Conservation (phyloP, 1,140 invertebrate species). For the Drosophila nasuta region DNA sequence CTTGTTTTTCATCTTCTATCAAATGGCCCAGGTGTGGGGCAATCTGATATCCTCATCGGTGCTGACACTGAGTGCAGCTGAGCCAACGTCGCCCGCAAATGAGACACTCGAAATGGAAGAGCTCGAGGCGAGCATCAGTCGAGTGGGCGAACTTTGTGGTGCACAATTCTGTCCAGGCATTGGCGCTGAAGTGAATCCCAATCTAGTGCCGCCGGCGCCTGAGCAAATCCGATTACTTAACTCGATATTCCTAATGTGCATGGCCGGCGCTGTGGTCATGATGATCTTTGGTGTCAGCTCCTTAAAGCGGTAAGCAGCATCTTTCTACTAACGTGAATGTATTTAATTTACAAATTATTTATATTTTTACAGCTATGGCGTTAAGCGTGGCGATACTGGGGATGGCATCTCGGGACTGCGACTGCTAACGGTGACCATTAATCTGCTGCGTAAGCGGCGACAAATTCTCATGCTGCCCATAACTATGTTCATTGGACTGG, state of each 20-base stretch:
- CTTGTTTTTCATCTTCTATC: slow-evolving; percentile 98
- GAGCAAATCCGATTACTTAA: slow-evolving; percentile 91
- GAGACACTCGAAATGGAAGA: slow-evolving; percentile 32
- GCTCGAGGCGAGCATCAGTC: slow-evolving; percentile 45
- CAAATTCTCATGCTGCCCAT: slow-evolving; percentile 95
- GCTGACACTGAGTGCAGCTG: slow-evolving; percentile 59
- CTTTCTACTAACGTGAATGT: no score
- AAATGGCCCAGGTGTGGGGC: slow-evolving; percentile 96
- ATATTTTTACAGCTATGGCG: slow-evolving; percentile 69
- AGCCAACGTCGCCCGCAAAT: slow-evolving; percentile 36
- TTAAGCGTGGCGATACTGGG: slow-evolving; percentile 70
- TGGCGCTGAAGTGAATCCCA: slow-evolving; percentile 86
- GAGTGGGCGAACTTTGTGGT: slow-evolving; percentile 88
- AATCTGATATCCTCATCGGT: slow-evolving; percentile 94
- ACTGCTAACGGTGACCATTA: slow-evolving; percentile 91
- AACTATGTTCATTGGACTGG: slow-evolving; percentile 97
- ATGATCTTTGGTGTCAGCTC: slow-evolving; percentile 94
- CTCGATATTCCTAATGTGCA: slow-evolving; percentile 93
- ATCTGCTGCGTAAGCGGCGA: slow-evolving; percentile 90
- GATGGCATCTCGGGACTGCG: slow-evolving; percentile 86
- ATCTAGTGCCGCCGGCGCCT: slow-evolving; percentile 88
- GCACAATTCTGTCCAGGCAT: slow-evolving; percentile 90
- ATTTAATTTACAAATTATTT: no score
- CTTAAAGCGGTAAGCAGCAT: slow-evolving; percentile 88
- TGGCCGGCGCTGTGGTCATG: slow-evolving; percentile 90